A percentile compares a stretch with the other conserved stretches of the same genome.
phyloP scores from a whole-genome alignment of 64 coral and sea anemone genomes.

The Cladopsammia gracilis region DNA sequence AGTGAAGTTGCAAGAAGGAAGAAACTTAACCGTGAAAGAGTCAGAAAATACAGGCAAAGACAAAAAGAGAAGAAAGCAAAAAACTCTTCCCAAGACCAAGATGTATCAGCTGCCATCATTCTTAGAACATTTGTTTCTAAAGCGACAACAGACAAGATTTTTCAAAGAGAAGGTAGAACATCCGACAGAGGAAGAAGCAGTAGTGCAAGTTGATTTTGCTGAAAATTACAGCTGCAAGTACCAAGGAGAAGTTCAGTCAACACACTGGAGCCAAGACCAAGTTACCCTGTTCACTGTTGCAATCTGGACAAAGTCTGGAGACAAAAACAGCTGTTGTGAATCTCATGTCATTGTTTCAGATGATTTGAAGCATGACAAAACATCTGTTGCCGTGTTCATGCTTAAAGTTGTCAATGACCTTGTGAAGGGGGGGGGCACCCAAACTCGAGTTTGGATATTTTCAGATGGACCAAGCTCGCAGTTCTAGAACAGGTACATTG shows the following conservation, averaged over 20 bases:
- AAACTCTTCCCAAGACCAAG: not conserved
- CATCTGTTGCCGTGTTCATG: constrained; percentile 29
- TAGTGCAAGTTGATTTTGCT: constrained; percentile 55
- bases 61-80: not conserved
- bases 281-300: constrained; percentile 8
- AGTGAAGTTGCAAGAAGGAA: not conserved
- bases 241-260: constrained; percentile 40
- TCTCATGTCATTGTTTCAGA: constrained; percentile 48
- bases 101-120: not conserved
- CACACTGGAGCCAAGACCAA: constrained; percentile 25
- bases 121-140: constrained; percentile 33
- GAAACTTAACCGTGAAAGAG: not conserved
- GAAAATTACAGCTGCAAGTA: constrained; percentile 45
- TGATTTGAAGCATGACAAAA: constrained; percentile 31
- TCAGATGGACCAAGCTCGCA: constrained; percentile 64
- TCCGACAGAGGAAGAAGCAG: not conserved
- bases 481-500: constrained; percentile 2
- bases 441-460: not conserved
- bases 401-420: not conserved
- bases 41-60: not conserved
- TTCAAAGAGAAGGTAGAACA: constrained; percentile 28
- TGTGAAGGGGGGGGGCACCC: constrained; percentile 12
- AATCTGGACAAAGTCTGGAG: constrained; percentile 44
- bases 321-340: not conserved
- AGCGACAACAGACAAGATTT: constrained; percentile 16